Evolutionary conservation across 1,140 invertebrate genomes (phyloP).

Genomic region (Sitodiplosis mosellana): DNA sequence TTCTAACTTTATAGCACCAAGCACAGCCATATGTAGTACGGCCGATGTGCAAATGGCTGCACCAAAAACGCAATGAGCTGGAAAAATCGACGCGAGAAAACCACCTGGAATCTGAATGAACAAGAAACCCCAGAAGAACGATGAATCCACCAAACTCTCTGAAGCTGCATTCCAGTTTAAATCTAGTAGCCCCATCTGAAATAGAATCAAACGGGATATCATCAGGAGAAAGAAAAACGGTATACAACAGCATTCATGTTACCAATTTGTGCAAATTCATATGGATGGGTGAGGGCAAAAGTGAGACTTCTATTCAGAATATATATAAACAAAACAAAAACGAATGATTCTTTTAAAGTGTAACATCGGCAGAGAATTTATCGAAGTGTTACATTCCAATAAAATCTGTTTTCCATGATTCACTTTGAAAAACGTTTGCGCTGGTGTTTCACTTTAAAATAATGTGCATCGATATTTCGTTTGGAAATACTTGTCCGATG

Average conservation of each 20-base stretch:
- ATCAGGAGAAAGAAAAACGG: not conserved
- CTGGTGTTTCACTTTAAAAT: too few species aligned
- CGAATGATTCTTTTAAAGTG: too few species aligned
- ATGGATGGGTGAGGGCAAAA: too few species aligned
- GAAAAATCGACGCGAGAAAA: constrained; percentile 89
- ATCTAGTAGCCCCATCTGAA: constrained; percentile 5
- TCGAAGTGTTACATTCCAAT: too few species aligned
- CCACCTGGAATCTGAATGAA: constrained; percentile 97
- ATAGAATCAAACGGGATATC: not conserved
- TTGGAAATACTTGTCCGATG: too few species aligned
- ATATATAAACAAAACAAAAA: too few species aligned
- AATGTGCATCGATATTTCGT: too few species aligned
- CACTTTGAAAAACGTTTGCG: too few species aligned
- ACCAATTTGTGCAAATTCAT: too few species aligned
- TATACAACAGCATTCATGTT: not conserved
- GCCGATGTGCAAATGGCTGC: constrained; percentile 85
- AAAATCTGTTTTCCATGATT: too few species aligned
- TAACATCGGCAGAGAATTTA: too few species aligned
- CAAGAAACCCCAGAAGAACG: constrained; percentile 98
- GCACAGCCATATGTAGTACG: constrained; percentile 84
- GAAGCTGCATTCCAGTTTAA: constrained; percentile 86
- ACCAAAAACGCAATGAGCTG: constrained; percentile 94
- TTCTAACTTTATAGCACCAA: constrained; percentile 57
- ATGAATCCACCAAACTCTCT: constrained; percentile 88
- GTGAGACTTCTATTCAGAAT: too few species aligned